phyloP scores from a whole-genome alignment of 2,888 invertebrate genomes.

The Pachycephus smyrnensis region DNA sequence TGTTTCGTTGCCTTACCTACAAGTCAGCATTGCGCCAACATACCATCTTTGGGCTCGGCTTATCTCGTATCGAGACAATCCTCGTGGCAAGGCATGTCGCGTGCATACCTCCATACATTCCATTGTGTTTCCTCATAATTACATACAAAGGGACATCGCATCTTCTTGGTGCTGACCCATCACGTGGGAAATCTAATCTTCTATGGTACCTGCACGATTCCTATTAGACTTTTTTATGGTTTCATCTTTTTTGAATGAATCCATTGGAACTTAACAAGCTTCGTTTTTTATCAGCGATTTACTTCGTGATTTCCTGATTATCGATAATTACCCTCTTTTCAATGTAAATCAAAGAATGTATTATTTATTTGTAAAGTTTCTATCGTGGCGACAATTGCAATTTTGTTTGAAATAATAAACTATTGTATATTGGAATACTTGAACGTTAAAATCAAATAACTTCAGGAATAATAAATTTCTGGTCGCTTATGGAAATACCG shows the following conservation, averaged over 20 bases:
- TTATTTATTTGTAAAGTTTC: no score
- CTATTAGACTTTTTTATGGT: not conserved
- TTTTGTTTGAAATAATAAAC: conserved; percentile 24
- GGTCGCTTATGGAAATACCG: conserved; percentile 52
- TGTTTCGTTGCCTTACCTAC: conserved; percentile 7
- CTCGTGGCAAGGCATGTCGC: conserved; percentile 45
- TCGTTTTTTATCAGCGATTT: not conserved
- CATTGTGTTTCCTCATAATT: conserved; percentile 61
- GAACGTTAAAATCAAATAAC: conserved; percentile 64
- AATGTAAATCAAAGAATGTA: not conserved
- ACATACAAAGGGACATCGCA: conserved; percentile 43
- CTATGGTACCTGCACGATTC: not conserved
- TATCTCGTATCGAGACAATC: conserved; percentile 52
- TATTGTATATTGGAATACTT: conserved; percentile 63
- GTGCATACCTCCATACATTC: conserved; percentile 56
- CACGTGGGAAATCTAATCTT: conserved; percentile 45
- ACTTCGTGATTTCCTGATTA: not conserved
- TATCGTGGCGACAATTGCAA: no score
- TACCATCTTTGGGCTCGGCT: conserved; percentile 59
- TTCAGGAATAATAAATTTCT: conserved; percentile 57
- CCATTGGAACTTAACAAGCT: not conserved
- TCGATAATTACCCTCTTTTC: not conserved
- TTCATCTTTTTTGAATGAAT: conserved; percentile 23
- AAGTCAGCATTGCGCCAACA: conserved; percentile 38
- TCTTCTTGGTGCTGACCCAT: conserved; percentile 37